Base-by-base conservation (phyloP, 2,113 vertebrate genomes). In the Cairina moschata region DNA sequence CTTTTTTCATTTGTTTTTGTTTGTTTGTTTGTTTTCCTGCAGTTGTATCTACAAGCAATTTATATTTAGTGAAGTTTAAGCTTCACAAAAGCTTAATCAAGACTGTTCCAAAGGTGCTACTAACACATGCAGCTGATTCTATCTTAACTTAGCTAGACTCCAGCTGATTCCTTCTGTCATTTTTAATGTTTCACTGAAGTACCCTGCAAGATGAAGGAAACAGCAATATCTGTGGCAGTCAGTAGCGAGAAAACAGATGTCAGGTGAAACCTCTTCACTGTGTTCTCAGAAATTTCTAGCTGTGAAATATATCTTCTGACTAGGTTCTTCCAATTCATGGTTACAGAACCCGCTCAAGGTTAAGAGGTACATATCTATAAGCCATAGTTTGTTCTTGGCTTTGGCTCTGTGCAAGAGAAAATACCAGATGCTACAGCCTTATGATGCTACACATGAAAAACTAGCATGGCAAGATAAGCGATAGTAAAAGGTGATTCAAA, bases 141-240 rank as follows among this genome's bases (percentile, higher is more conserved):
- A 18, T 89, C 80, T 90, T 86, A 91, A 63, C 65, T 67, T 40
- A 93, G 66, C 63, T 77, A 82, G 86, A 59, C 65, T 93, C 95
- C 93, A 94, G 88, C 86, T 96, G 94, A 88, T 80, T 88, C 90
- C 95, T 93, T 96, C 94, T 97, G 92, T 96, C 90, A 78, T 86
- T 96, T 78, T 38, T 72, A 67, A 68, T 56, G 15, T 46, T 58
- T 86, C 79, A 18, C 22, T 83, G 79, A 93, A 94, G 90, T 88
- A 16, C 26, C 16, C 54, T 88, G 56, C 60, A 91, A 92, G 68
- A 75, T 75, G 68, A 92, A 90, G 56, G 55, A 72, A 94, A 42
- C 10, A 93, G 88, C 32, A 84, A 17, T 93, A 56, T 65, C 34
- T 79, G 68, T 90, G 90, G 74, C 79, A 96, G 65, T 60, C 68